A percentile compares a stretch with the other conserved stretches of the same genome.
phyloP scores from a whole-genome alignment of 1,140 invertebrate species.

The Achatina immaculata region DNA sequence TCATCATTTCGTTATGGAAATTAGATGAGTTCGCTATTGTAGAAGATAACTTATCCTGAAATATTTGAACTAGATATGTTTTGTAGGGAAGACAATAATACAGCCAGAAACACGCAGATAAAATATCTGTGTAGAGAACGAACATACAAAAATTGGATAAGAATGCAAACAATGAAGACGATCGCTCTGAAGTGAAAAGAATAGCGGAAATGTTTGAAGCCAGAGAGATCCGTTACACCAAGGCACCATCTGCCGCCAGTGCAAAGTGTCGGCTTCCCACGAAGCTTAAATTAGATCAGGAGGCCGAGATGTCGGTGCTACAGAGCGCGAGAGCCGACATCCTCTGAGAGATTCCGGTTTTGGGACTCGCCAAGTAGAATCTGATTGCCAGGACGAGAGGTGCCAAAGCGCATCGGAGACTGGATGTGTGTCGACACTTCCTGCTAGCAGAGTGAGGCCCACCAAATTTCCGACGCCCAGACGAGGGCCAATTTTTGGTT shows the following conservation, averaged over 20 bases:
- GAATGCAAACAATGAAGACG: no score
- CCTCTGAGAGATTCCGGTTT: slow-evolving; percentile 9
- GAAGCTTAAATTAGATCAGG: slow-evolving; percentile 23
- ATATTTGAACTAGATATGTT: no score
- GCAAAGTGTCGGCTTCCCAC: slow-evolving; percentile 5
- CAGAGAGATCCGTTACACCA: not conserved
- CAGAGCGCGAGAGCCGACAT: slow-evolving; percentile 17
- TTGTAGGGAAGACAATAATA: no score
- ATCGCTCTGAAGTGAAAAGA: no score
- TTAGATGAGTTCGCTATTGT: no score
- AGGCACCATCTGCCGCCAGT: not conserved
- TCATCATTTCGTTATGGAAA: no score
- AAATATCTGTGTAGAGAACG: no score
- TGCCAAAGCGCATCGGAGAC: slow-evolving; percentile 22
- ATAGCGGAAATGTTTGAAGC: not conserved
- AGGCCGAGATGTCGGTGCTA: not conserved
- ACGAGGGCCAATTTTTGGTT: slow-evolving; percentile 15
- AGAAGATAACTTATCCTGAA: no score
- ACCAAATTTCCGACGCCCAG: slow-evolving; percentile 32
- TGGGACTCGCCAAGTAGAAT: slow-evolving; percentile 16
- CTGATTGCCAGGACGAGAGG: slow-evolving; percentile 7
- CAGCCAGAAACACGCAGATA: no score
- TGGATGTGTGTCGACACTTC: slow-evolving; percentile 26
- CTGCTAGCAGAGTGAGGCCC: not conserved
- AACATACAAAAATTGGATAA: no score